These are phyloP conservation scores for Neolamprologus cancellatus DNA, from an alignment of 2,113 vertebrate species.

Conservation along the genomic window DNA sequence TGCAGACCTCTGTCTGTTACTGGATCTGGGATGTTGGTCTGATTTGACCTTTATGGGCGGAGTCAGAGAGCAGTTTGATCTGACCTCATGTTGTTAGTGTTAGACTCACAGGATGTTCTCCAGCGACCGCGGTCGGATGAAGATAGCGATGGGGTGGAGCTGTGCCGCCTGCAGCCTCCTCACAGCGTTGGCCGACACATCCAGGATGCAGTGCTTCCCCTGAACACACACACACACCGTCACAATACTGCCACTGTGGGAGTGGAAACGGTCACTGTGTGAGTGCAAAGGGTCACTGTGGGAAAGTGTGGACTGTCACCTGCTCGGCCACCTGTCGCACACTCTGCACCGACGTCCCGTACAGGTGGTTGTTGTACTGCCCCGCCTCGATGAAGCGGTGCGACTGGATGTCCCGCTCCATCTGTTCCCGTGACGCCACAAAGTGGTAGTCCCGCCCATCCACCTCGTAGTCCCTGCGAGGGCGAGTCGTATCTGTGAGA, in stretches of 20 bases:
- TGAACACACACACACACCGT: background rate
- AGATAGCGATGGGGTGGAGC: constrained; percentile 84
- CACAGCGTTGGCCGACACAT: constrained; percentile 58
- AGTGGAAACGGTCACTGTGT: rapidly evolving
- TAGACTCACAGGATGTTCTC: constrained; percentile 82
- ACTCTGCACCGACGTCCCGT: constrained; percentile 84
- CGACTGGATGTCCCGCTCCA: constrained; percentile 89
- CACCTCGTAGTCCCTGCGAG: constrained; percentile 84
- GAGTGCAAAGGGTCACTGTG: rapidly evolving
- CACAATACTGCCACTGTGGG: background rate
- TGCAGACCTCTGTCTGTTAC: rapidly evolving
- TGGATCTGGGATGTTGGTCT: background rate
- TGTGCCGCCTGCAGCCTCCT: constrained; percentile 74
- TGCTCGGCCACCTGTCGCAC: constrained; percentile 84
- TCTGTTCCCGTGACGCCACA: constrained; percentile 86
- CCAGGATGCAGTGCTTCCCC: constrained; percentile 67
- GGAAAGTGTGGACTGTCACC: constrained; percentile 52
- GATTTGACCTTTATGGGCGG: background rate
- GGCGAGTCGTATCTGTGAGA: constrained; percentile 80
- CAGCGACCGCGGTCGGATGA: constrained; percentile 84
- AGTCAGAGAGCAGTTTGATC: background rate
- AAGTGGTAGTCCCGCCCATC: constrained; percentile 91
- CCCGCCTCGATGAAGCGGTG: constrained; percentile 88
- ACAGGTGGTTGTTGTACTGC: constrained; percentile 86
- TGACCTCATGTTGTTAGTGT: rapidly evolving